These are phyloP conservation scores for Agrotis puta DNA, from an alignment of 2,888 invertebrate genomes.

Conservation along the genomic window DNA sequence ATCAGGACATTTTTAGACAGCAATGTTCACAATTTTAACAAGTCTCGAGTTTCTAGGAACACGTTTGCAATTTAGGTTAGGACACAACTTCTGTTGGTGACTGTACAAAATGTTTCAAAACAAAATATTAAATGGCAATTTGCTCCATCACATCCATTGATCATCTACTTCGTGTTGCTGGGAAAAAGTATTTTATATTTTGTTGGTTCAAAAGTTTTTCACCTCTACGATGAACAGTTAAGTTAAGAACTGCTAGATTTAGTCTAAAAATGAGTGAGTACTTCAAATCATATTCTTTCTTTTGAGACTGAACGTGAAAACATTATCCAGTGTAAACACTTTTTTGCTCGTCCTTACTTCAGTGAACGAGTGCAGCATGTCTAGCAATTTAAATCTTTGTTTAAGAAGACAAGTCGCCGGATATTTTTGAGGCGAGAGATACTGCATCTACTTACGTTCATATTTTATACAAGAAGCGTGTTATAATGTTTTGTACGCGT, in stretches of 20 bases:
- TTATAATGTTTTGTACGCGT: constrained; percentile 41
- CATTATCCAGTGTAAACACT: too few relatives aligned
- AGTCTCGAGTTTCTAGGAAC: neutral
- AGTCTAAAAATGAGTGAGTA: too few relatives aligned
- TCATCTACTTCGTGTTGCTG: too few relatives aligned
- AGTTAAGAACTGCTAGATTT: too few relatives aligned
- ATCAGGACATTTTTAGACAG: neutral
- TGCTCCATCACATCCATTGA: neutral
- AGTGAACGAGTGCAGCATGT: neutral
- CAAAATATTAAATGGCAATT: neutral
- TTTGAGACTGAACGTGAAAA: too few relatives aligned
- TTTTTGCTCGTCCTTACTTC: too few relatives aligned
- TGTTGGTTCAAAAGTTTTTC: too few relatives aligned
- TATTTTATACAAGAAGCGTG: constrained; percentile 41
- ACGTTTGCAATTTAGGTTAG: constrained; percentile 16
- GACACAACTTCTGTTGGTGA: constrained; percentile 27
- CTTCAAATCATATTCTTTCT: too few relatives aligned
- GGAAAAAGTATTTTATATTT: too few relatives aligned
- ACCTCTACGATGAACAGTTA: too few relatives aligned
- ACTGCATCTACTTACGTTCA: constrained; percentile 48
- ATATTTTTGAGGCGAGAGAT: constrained; percentile 43
- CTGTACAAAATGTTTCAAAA: constrained; percentile 31
- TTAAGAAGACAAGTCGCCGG: constrained; percentile 40
- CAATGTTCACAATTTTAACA: neutral
- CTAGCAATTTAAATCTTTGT: neutral